Evolutionary conservation across 2,113 vertebrate genomes (phyloP).

Genomic region (Psilopogon haemacephalus): DNA sequence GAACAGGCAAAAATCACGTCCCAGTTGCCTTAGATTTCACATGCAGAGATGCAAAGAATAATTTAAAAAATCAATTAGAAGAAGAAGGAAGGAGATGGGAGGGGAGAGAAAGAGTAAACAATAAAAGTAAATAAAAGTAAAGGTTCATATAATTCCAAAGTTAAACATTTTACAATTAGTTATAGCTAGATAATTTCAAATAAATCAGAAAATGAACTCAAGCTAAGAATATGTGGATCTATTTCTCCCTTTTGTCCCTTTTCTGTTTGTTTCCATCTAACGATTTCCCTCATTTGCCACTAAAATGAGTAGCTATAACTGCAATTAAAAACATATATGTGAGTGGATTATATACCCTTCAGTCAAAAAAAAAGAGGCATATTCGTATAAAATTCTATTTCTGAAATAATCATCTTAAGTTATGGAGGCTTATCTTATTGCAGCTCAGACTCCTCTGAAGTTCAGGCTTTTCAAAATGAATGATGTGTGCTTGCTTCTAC

Average conservation of each 20-base stretch:
- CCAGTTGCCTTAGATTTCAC: background rate
- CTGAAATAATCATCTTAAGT: background rate
- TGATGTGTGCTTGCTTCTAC: background rate
- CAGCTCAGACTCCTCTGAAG: background rate
- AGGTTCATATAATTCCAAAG: background rate
- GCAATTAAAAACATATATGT: background rate
- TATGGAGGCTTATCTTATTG: background rate
- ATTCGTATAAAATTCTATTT: background rate
- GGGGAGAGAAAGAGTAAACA: background rate
- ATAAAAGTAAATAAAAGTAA: background rate
- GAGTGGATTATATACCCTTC: background rate
- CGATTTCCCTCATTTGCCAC: background rate
- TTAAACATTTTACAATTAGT: background rate
- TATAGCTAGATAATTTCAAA: background rate
- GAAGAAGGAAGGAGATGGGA: background rate
- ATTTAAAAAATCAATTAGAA: background rate
- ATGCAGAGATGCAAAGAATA: background rate
- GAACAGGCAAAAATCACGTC: background rate
- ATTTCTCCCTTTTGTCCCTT: background rate
- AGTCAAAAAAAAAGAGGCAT: constrained; percentile 1
- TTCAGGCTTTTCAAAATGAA: background rate
- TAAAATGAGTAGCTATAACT: background rate
- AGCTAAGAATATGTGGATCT: background rate
- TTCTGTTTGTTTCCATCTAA: background rate
- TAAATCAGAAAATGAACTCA: background rate